These are phyloP conservation scores for Phycodurus eques DNA, from an alignment of 2,113 vertebrate genomes.

Conservation along the genomic window DNA sequence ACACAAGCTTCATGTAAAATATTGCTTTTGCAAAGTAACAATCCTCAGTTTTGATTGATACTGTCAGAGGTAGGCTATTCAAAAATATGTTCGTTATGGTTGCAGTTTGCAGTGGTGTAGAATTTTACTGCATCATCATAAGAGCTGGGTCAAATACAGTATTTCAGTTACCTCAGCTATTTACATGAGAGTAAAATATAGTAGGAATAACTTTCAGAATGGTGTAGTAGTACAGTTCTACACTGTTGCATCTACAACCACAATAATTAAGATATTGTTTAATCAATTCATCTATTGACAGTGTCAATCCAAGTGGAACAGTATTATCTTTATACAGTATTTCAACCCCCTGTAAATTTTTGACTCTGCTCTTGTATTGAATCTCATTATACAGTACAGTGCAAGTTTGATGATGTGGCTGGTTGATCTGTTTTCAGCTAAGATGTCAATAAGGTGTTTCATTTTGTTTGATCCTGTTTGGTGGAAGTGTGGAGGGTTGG, in stretches of 20 bases:
- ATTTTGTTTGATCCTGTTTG: background rate
- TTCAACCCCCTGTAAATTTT: background rate
- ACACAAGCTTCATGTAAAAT: too few species aligned
- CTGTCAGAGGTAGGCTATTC: background rate
- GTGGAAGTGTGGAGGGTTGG: background rate
- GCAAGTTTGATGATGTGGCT: background rate
- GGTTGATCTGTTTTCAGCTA: background rate
- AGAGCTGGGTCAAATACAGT: too few species aligned
- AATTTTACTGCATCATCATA: too few species aligned
- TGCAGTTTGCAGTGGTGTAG: background rate
- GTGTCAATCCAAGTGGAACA: background rate
- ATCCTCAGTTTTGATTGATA: too few species aligned
- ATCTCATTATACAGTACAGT: background rate
- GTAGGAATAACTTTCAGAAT: too few species aligned
- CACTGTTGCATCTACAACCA: too few species aligned
- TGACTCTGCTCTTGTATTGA: background rate
- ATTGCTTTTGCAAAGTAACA: too few species aligned
- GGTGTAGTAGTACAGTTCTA: too few species aligned
- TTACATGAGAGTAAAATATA: too few species aligned
- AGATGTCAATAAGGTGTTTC: background rate
- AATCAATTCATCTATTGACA: background rate
- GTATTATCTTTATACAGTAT: background rate
- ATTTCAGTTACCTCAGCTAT: too few species aligned
- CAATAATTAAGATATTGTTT: background rate
- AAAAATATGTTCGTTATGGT: background rate